Base-by-base conservation (phyloP, 1,140 invertebrate species). In the Gryllus bimaculatus region DNA sequence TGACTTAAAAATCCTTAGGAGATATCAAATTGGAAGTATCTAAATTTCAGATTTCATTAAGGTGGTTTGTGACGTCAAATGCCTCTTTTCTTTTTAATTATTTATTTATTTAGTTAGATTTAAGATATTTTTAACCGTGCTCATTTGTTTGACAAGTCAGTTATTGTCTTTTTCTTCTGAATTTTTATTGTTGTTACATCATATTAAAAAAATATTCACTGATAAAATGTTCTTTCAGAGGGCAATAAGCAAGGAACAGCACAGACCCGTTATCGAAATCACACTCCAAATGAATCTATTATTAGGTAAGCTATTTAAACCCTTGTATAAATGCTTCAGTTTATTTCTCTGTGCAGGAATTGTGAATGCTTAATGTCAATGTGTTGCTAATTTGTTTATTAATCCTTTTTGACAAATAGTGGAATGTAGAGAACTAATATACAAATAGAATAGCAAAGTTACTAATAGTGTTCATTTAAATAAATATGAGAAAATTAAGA, bases 251-350 rank as follows among this genome's bases (percentile, higher is more conserved):
- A 86, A 20, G 82, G 82, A 75, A 83, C 85, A 80, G 84, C 88
- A 75, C 87, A 86, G 75, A 85, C 85, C 81, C 84, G 90, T 82
- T 89, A 88, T 81, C 86, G 89, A 81, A 90, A 92, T 81, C 90
- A 92, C 83, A 89, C 89, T 47, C 91, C 91, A 73, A 93, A 93
- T 85, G 92, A 94, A 81, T 90, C 88, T 82, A 84, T 92, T 76
- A 90, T 92, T 83, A 92, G 91, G 91, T 92, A 85, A 87, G 84
- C 84, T 81, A 79, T 77, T 18, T 77, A 48, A 8, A 48, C 13
- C 20, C 47, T 77, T 48, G n/a, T 48, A 21, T 48, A 73, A 21
- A 73, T 13, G 39, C 39, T 78, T 48, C 39, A 80, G 66, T 74
- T 54, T 13, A 73, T 78, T 66, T 8, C 47, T 75, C 26, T 75